These are phyloP conservation scores for Tarsius wallacei DNA, from an alignment of 2,797 vertebrate genomes.

Conservation along the genomic window DNA sequence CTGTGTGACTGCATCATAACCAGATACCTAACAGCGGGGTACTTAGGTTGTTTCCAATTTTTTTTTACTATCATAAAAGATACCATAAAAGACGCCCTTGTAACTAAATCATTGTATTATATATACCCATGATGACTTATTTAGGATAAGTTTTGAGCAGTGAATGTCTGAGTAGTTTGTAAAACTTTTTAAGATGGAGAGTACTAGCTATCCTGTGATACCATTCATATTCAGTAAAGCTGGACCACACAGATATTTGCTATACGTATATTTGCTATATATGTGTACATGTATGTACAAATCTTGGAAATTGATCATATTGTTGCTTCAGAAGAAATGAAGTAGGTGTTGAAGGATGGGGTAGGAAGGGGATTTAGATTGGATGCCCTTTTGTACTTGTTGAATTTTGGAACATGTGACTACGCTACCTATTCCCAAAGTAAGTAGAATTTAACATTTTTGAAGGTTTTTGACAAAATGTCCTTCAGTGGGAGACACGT, in stretches of 20 bases:
- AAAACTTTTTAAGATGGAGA: not conserved
- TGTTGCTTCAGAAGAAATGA: not conserved
- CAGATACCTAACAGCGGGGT: not conserved
- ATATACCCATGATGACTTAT: no score
- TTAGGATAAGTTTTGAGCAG: not conserved
- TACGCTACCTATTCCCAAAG: not conserved
- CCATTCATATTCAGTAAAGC: not conserved
- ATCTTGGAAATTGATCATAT: not conserved
- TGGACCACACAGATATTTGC: accelerated
- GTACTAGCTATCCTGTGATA: accelerated
- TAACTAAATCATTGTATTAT: not conserved
- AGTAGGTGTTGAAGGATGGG: not conserved
- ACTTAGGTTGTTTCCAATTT: not conserved
- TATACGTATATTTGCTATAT: not conserved
- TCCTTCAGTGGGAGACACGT: not conserved
- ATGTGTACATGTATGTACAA: not conserved
- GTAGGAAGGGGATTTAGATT: not conserved
- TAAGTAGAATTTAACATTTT: not conserved
- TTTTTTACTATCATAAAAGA: no score
- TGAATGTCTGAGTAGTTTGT: not conserved
- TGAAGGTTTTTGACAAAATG: not conserved
- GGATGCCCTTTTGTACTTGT: not conserved
- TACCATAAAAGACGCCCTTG: not conserved
- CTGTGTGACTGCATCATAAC: not conserved
- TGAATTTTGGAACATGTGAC: not conserved